Evolutionary conservation across 2,797 vertebrate genomes (phyloP), one percentile per base, ranked within the genome.

Genomic region (Chromis chromis): DNA sequence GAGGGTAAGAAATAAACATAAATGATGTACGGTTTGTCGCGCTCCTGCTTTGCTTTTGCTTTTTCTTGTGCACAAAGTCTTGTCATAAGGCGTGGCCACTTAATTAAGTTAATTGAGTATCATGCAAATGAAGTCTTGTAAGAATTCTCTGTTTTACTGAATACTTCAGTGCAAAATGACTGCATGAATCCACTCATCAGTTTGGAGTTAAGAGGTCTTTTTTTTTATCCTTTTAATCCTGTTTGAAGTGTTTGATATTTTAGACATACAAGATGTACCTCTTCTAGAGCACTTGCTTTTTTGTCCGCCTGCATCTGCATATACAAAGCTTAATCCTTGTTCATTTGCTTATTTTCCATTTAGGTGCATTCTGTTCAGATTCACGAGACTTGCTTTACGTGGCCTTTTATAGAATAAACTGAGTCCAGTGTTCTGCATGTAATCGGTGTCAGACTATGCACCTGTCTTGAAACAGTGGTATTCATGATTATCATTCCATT

Each of bases 1-100:
- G 98, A 93, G 95, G 97, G 97, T 98, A 89, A 96, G 97, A 73
- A 1, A 70, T 60, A 2, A 59, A 52, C 36, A 66, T 14, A 40
- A 39, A 8, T 19, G 0, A 64, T 40, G 2, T 11, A 33, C 21
- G 11, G 31, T 61, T 2, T 33, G 17, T 56, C 1, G 0, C 27
- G 58, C 19, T 50, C 1, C 8, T 59, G 17, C 36, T 57, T 60
- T 28, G 4, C 14, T 50, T 74, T 65, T 40, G 19, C 14, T 69
- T 42, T 22, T 55, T 33, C 17, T 65, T 8, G 24, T 66, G 1
- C 28, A 49, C 31, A 64, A 36, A 36, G 21, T 57, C 54, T 22
- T 53, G 4, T 76, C 3, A 36, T 16, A 57, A 69, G n/a, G 27
- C 2, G 0, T 71, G 19, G 55, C 21, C 24, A 39, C 14, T 69